A percentile compares a stretch with the other conserved stretches of the same genome.
Evolutionary conservation across 2,113 vertebrate species (phyloP).

Genomic region (Anhinga rufa): DNA sequence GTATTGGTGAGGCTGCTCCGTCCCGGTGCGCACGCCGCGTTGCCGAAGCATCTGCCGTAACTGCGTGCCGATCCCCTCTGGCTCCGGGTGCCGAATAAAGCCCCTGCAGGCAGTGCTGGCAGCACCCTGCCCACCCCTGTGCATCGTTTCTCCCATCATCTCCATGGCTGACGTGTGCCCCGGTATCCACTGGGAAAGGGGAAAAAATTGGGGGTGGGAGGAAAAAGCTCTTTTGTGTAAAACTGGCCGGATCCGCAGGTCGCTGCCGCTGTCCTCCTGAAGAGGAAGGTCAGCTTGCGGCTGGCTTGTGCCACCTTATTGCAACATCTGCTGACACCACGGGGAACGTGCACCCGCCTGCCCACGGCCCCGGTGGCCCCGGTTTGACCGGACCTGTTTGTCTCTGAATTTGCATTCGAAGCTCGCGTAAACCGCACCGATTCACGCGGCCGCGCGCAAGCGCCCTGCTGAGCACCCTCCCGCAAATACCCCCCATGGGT

Average conservation of each 20-base stretch:
- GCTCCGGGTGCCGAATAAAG: background rate
- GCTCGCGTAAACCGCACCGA: accelerated
- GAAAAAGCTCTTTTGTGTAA: background rate
- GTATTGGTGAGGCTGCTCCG: background rate
- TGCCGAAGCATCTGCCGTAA: accelerated
- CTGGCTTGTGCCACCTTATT: background rate
- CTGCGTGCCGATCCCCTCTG: accelerated
- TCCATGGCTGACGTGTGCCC: accelerated
- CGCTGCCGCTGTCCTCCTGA: accelerated
- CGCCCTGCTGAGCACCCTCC: too few relatives aligned
- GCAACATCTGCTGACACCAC: background rate
- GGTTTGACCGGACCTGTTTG: background rate
- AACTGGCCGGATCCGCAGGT: background rate
- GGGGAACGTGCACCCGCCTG: accelerated
- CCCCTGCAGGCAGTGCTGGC: too few relatives aligned
- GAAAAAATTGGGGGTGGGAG: background rate
- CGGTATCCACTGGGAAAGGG: accelerated
- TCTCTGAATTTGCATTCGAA: background rate
- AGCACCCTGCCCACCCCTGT: background rate
- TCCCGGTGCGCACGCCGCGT: accelerated
- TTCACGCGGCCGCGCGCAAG: accelerated
- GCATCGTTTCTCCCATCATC: background rate
- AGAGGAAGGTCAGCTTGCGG: background rate
- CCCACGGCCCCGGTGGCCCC: background rate
- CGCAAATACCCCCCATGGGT: background rate